These are phyloP conservation scores for Drosophila neocordata DNA, from an alignment of 1,140 invertebrate species.

Conservation along the genomic window DNA sequence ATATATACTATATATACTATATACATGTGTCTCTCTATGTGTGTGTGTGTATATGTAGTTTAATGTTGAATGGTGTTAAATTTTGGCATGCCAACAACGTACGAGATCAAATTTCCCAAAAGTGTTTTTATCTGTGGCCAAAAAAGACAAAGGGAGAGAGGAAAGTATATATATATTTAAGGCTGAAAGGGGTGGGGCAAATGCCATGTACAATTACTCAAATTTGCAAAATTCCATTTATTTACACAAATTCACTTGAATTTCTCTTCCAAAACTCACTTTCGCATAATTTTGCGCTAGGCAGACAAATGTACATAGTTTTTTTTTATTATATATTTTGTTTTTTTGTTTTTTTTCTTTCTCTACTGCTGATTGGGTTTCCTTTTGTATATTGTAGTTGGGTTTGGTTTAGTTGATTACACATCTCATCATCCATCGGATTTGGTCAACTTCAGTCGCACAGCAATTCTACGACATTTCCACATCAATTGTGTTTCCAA, in stretches of 20 bases:
- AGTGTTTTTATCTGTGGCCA: constrained; percentile 16
- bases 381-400: constrained; percentile 3
- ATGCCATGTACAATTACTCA: constrained; percentile 27
- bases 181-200: background rate
- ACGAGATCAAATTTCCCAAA: constrained; percentile 26
- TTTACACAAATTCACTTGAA: constrained; percentile 67
- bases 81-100: constrained; percentile 27
- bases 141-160: background rate
- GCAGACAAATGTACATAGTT: constrained; percentile 60
- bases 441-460: constrained; percentile 80
- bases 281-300: constrained; percentile 36
- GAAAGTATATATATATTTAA: too few relatives aligned
- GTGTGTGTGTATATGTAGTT: constrained; percentile 3
- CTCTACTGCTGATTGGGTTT: constrained; percentile 17
- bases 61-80: constrained; percentile 6
- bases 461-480: constrained; percentile 88
- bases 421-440: constrained; percentile 56
- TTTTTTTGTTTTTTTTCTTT: background rate
- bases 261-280: constrained; percentile 49
- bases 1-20: background rate
- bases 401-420: constrained; percentile 14
- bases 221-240: constrained; percentile 74
- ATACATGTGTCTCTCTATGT: background rate
- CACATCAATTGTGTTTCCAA: constrained; percentile 94
- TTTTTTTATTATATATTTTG: background rate